Evolutionary conservation across 1,140 invertebrate species (phyloP).

Genomic region (Geopemphigus sp.): DNA sequence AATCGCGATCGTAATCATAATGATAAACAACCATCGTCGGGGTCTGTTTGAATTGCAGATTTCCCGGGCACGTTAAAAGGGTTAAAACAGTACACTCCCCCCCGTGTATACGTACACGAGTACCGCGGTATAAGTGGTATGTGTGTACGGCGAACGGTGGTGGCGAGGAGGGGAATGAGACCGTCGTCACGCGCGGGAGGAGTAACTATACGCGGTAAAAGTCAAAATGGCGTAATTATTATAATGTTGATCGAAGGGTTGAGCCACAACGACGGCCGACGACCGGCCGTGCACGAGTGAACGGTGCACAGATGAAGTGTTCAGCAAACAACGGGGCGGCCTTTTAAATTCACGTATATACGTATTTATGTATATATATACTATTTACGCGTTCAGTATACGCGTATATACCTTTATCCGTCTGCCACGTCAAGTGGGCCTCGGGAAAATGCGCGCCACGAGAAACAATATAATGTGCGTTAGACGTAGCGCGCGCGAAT

Average conservation of each 20-base stretch:
- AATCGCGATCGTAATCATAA: background rate
- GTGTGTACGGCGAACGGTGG: too few species aligned
- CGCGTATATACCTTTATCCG: constrained; percentile 7
- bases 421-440: constrained; percentile 14
- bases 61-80: constrained; percentile 7
- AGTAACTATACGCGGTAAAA: background rate
- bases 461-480: constrained; percentile 12
- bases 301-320: constrained; percentile 31
- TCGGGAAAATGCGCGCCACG: background rate
- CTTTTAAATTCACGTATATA: background rate
- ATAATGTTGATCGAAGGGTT: constrained; percentile 33
- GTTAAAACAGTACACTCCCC: constrained; percentile 3
- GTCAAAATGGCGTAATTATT: constrained; percentile 49
- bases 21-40: background rate
- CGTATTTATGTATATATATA: too few species aligned
- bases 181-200: background rate
- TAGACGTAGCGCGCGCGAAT: background rate
- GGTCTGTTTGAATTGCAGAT: background rate
- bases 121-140: too few species aligned
- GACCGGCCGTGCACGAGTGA: background rate
- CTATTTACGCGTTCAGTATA: too few species aligned
- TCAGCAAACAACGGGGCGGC: constrained; percentile 41
- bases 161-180: too few species aligned
- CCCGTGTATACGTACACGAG: background rate
- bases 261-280: background rate